phyloP scores from a whole-genome alignment of 2,888 invertebrate species.

The Plutella xylostella region DNA sequence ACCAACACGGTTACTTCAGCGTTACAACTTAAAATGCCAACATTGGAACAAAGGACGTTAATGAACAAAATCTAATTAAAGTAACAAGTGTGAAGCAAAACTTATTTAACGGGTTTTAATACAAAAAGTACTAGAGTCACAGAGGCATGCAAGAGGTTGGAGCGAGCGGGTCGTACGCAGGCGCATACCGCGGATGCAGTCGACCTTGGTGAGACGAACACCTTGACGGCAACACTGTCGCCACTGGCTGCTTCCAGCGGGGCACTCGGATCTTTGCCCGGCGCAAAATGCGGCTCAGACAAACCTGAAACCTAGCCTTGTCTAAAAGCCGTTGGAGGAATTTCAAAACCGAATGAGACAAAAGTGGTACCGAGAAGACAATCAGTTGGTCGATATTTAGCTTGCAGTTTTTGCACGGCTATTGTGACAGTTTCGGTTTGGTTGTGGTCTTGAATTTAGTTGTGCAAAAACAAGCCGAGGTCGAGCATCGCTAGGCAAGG shows the following conservation, averaged over 20 bases:
- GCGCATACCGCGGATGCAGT: conserved; percentile 4
- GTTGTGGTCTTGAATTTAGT: conserved; percentile 29
- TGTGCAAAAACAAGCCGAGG: conserved; percentile 41
- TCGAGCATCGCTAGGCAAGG: conserved; percentile 23
- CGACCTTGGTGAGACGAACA: conserved; percentile 21
- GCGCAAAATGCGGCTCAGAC: no score
- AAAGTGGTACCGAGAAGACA: no score
- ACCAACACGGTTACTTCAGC: no score
- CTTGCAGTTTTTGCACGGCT: no score
- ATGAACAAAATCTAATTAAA: conserved; percentile 1
- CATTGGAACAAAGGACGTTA: background rate
- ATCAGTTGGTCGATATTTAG: no score
- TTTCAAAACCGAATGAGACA: no score
- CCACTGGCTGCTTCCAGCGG: no score
- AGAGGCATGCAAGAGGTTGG: background rate
- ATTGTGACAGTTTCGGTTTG: no score
- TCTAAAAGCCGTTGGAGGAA: no score
- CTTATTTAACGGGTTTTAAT: conserved; percentile 6
- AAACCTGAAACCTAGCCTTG: no score
- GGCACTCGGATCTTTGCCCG: no score
- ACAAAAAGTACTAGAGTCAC: background rate
- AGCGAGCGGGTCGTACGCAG: background rate
- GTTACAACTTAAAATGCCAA: no score
- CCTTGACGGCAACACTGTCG: conserved; percentile 19
- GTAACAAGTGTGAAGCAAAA: background rate